Percentiles rank a stretch among this genome's conserved stretches.
Conservation (phyloP, 2,797 vertebrate genomes). For the Falco berigora region DNA sequence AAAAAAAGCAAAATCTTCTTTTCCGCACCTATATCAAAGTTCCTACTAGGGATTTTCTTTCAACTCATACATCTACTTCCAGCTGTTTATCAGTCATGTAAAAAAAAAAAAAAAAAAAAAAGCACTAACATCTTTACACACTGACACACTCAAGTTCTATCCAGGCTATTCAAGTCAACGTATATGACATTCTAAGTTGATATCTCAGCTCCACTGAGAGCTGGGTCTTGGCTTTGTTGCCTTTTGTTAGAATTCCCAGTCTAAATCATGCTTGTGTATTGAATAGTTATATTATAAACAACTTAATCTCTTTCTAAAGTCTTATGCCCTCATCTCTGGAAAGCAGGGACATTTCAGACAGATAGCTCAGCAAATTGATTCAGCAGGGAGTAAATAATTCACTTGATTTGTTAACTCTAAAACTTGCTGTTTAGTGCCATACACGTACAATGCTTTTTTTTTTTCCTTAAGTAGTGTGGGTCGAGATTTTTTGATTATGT, state of each 20-base stretch:
- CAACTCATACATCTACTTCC: not conserved
- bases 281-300: not conserved
- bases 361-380: not conserved
- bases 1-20: not conserved
- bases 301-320: not conserved
- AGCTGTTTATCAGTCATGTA: not conserved
- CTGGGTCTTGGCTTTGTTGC: not conserved
- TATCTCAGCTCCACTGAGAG: not conserved
- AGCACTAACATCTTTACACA: not conserved
- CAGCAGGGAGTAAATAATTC: not conserved
- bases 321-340: not conserved
- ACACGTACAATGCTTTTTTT: not conserved
- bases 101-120: not conserved
- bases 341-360: not conserved
- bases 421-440: not conserved
- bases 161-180: not conserved
- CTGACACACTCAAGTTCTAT: not conserved
- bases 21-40: not conserved
- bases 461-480: fast-evolving
- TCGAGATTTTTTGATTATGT: not conserved
- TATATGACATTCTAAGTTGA: not conserved
- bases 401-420: not conserved
- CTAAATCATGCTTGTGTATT: not conserved
- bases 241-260: not conserved
- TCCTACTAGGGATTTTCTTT: not conserved